phyloP scores from a whole-genome alignment of 2,113 vertebrate genomes.

The Anser cygnoides region DNA sequence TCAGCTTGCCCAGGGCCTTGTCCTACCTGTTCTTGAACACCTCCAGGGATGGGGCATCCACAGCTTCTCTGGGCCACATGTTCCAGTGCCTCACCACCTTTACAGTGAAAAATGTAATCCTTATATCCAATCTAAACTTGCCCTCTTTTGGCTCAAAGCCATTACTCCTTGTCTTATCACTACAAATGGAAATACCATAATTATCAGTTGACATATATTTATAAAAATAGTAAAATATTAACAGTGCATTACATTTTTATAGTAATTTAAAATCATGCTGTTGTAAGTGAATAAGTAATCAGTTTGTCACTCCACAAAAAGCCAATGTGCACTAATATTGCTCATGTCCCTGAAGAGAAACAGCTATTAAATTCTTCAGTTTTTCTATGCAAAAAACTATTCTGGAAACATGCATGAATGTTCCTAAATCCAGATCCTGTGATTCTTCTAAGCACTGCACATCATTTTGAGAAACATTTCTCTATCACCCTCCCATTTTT shows the following conservation, averaged over 20 bases:
- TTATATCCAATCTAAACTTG: too few species aligned
- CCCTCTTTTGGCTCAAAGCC: too few species aligned
- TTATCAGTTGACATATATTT: not conserved
- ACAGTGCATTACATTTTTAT: not conserved
- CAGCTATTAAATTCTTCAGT: not conserved
- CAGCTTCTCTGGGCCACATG: too few species aligned
- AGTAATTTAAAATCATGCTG: not conserved
- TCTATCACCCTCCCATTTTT: not conserved
- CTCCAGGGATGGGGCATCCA: too few species aligned
- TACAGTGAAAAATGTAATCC: too few species aligned
- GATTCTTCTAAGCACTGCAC: not conserved
- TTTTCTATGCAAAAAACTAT: not conserved
- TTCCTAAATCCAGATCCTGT: not conserved
- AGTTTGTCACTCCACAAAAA: not conserved
- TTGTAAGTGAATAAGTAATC: not conserved
- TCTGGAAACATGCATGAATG: not conserved
- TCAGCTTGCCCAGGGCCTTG: too few species aligned
- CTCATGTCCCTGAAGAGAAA: not conserved
- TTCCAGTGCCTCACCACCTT: too few species aligned
- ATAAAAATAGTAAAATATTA: not conserved
- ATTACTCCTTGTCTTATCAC: too few species aligned
- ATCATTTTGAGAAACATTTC: not conserved
- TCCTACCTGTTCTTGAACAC: too few species aligned
- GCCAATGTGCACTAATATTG: not conserved
- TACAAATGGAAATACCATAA: not conserved